Percentiles rank a stretch among this genome's conserved stretches.
These are phyloP conservation scores for Sterna hirundo DNA, from an alignment of 2,113 vertebrate species.

Conservation along the genomic window DNA sequence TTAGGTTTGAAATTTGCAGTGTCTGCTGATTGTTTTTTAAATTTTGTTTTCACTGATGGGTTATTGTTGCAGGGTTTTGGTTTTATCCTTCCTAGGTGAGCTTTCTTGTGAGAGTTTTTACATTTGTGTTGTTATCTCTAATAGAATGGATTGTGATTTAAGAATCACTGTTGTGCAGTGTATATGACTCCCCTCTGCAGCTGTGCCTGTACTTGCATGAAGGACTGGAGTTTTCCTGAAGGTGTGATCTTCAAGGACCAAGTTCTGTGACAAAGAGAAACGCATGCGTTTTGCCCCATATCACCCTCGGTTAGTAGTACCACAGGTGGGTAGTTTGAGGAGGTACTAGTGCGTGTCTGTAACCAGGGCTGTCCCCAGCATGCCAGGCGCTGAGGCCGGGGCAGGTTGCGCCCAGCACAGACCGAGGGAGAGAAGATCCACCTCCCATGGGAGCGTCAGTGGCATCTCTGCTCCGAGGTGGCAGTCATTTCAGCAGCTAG, in stretches of 20 bases:
- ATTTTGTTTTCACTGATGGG: neutral
- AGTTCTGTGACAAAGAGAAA: neutral
- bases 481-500: neutral
- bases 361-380: neutral
- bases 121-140: neutral
- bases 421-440: neutral
- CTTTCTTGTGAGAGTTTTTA: neutral
- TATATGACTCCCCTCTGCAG: no score
- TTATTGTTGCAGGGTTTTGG: neutral
- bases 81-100: neutral
- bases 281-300: neutral
- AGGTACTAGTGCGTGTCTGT: neutral
- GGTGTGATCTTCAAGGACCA: neutral
- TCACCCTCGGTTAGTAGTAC: neutral
- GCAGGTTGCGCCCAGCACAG: no score
- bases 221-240: neutral
- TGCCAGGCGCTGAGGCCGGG: neutral
- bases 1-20: neutral
- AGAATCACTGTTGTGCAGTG: neutral
- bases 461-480: neutral
- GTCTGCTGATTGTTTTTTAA: neutral
- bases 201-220: neutral
- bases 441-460: neutral
- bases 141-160: neutral
- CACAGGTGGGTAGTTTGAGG: neutral